A percentile compares a stretch with the other conserved stretches of the same genome.
phyloP scores from a whole-genome alignment of 2,113 vertebrate species.

The Trematocara unimaculatum region DNA sequence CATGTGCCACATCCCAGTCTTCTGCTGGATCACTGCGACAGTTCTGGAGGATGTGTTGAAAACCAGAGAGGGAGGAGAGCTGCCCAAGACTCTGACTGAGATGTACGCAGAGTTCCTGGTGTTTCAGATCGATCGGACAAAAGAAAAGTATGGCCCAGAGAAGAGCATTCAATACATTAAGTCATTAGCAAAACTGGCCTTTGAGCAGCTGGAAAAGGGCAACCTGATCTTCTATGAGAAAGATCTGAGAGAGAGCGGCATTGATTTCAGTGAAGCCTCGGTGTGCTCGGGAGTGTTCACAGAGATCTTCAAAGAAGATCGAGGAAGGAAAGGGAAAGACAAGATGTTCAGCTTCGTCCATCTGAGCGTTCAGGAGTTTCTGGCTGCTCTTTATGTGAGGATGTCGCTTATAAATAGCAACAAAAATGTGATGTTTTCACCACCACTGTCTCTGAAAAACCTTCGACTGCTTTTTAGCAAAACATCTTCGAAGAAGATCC shows the following conservation, averaged over 20 bases:
- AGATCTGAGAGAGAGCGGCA: background rate
- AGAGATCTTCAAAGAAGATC: slow-evolving; percentile 16
- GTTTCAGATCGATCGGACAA: background rate
- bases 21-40: background rate
- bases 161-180: background rate
- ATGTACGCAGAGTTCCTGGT: slow-evolving; percentile 4
- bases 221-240: background rate
- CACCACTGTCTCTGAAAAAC: no score
- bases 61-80: background rate
- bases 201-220: background rate
- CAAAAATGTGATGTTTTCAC: background rate
- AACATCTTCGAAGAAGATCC: background rate
- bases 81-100: slow-evolving; percentile 11
- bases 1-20: background rate
- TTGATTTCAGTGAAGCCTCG: background rate
- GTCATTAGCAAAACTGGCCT: background rate
- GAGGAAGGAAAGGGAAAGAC: background rate
- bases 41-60: background rate
- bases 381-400: background rate
- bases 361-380: background rate
- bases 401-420: background rate
- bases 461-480: background rate
- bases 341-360: slow-evolving; percentile 11
- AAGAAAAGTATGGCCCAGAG: background rate
- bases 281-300: slow-evolving; percentile 26